A percentile compares a stretch with the other conserved stretches of the same genome.
Evolutionary conservation across 1,140 invertebrate genomes (phyloP).

Genomic region (Wasmannia auropunctata): DNA sequence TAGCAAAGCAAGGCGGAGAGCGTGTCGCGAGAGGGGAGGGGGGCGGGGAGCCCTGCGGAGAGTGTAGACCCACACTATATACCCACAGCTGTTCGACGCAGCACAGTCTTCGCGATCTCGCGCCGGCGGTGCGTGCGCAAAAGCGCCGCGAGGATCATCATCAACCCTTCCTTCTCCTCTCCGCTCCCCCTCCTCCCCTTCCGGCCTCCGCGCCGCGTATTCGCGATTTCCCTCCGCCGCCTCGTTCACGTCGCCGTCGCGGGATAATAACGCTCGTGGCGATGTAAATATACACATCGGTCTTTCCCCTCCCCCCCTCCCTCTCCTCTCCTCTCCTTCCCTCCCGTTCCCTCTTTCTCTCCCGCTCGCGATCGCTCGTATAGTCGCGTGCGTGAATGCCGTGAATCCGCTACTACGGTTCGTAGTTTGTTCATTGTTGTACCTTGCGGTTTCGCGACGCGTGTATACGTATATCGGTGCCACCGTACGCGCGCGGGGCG

Average conservation of each 20-base stretch:
- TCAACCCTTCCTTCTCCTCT: background rate
- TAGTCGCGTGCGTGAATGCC: constrained; percentile 4
- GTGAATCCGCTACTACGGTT: constrained; percentile 10
- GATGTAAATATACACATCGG: constrained; percentile 30
- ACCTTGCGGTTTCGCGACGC: background rate
- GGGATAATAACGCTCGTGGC: too few species aligned
- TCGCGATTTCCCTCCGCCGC: background rate
- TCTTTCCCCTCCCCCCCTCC: too few species aligned
- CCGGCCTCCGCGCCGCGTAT: background rate
- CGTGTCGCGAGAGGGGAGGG: background rate
- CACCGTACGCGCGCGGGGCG: too few species aligned
- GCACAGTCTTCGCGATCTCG: constrained; percentile 7
- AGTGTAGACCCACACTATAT: too few species aligned
- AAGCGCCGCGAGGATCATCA: too few species aligned
- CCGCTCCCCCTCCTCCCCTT: background rate
- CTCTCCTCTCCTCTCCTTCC: background rate
- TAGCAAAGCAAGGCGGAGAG: too few species aligned
- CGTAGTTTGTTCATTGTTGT: too few species aligned
- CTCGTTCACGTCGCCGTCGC: background rate
- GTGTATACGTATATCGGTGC: too few species aligned
- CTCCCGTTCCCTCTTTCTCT: too few species aligned
- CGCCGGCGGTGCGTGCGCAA: constrained; percentile 10
- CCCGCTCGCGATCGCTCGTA: background rate
- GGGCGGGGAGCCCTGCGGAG: constrained; percentile 48
- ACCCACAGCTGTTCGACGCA: constrained; percentile 60